These are phyloP conservation scores for Heterodera filipjevi DNA, from an alignment of 2,888 invertebrate genomes.

Conservation along the genomic window DNA sequence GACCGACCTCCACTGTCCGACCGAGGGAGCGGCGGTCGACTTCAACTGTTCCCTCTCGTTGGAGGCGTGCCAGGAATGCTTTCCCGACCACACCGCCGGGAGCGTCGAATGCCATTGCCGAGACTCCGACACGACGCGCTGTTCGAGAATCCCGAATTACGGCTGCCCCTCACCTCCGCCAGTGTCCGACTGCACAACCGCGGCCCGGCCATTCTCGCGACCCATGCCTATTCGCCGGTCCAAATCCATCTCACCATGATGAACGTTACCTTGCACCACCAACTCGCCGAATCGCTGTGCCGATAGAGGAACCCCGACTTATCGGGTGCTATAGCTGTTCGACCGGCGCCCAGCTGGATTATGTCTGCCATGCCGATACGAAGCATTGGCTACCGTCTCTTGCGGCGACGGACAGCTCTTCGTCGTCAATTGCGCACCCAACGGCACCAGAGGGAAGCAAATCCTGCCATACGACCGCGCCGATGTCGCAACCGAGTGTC, in stretches of 20 bases:
- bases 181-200: background rate
- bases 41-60: conserved; percentile 2
- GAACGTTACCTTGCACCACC: background rate
- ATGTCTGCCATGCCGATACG: background rate
- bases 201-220: background rate
- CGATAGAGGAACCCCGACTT: background rate
- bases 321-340: background rate
- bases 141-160: background rate
- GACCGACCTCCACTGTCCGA: background rate
- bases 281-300: background rate
- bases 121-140: background rate
- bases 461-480: background rate
- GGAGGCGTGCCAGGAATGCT: conserved; percentile 19
- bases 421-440: background rate
- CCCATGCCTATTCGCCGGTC: background rate
- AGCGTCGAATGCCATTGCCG: conserved; percentile 8
- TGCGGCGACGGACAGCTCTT: background rate
- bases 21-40: background rate
- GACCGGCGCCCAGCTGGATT: background rate
- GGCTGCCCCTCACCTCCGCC: background rate
- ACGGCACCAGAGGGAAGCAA: background rate
- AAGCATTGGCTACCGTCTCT: background rate
- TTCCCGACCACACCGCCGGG: background rate
- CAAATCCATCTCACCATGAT: background rate
- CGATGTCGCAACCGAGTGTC: background rate